Evolutionary conservation across 2,113 vertebrate genomes (phyloP).

Genomic region (Engystomops pustulosus): DNA sequence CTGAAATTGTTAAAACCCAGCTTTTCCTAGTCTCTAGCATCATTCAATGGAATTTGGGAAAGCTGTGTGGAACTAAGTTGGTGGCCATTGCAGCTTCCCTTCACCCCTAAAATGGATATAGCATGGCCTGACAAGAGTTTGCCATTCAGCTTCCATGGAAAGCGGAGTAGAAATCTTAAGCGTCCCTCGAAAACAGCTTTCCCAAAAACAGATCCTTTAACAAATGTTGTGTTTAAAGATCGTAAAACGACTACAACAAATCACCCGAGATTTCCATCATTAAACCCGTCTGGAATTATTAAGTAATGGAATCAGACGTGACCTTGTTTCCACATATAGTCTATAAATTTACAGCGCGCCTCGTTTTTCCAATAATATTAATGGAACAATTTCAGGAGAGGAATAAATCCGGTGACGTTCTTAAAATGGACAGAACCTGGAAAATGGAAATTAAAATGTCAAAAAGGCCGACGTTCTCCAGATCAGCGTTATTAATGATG

Average conservation of each 20-base stretch:
- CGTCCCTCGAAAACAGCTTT: no score
- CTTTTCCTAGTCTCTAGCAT: no score
- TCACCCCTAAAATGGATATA: no score
- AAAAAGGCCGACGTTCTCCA: not conserved
- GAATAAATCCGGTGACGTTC: not conserved
- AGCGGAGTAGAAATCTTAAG: not conserved
- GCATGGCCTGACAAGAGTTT: not conserved
- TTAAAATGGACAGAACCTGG: constrained; percentile 5
- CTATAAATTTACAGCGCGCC: not conserved
- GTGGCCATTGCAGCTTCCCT: no score
- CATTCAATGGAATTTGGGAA: no score
- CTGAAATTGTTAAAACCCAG: no score
- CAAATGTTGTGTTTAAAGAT: no score
- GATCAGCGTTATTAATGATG: not conserved
- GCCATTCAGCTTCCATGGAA: not conserved
- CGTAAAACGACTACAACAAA: not conserved
- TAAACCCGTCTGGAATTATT: not conserved
- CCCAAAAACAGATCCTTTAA: not conserved
- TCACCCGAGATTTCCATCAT: not conserved
- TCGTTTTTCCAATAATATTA: constrained; percentile 37
- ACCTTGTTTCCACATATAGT: constrained; percentile 16
- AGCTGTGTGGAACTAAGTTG: no score
- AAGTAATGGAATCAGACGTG: constrained; percentile 23
- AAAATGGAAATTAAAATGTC: constrained; percentile 15
- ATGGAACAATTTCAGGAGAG: constrained; percentile 27